These are phyloP conservation scores for Coelogynopora nodosa DNA, from an alignment of 2,888 invertebrate genomes.

Conservation along the genomic window DNA sequence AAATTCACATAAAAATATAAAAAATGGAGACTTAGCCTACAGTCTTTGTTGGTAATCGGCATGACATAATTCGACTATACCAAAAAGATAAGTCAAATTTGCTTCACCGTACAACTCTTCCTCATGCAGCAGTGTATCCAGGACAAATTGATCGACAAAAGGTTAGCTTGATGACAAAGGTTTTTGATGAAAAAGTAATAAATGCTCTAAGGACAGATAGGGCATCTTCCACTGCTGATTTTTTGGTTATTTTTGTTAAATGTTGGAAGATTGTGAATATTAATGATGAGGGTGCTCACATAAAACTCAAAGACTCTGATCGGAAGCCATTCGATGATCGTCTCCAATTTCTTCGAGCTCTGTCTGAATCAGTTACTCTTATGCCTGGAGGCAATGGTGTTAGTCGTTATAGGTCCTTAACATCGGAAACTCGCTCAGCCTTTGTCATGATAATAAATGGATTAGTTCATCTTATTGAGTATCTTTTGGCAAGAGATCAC, in stretches of 20 bases:
- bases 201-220: neutral
- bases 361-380: neutral
- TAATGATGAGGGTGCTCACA: neutral
- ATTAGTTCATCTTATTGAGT: neutral
- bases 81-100: neutral
- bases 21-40: neutral
- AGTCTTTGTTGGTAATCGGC: neutral
- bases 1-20: neutral
- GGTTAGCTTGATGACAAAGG: neutral
- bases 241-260: neutral
- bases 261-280: constrained; percentile 31
- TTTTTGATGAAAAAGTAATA: constrained; percentile 13
- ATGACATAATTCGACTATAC: neutral
- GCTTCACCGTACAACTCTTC: neutral
- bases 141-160: neutral
- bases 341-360: neutral
- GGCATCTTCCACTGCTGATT: neutral
- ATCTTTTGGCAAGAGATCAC: neutral
- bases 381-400: neutral
- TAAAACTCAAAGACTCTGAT: neutral
- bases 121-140: neutral
- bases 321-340: neutral
- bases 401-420: neutral
- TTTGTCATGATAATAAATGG: neutral
- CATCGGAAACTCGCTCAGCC: neutral